These are phyloP conservation scores for Tachysurus vachellii DNA, from an alignment of 2,113 vertebrate genomes.

Conservation along the genomic window DNA sequence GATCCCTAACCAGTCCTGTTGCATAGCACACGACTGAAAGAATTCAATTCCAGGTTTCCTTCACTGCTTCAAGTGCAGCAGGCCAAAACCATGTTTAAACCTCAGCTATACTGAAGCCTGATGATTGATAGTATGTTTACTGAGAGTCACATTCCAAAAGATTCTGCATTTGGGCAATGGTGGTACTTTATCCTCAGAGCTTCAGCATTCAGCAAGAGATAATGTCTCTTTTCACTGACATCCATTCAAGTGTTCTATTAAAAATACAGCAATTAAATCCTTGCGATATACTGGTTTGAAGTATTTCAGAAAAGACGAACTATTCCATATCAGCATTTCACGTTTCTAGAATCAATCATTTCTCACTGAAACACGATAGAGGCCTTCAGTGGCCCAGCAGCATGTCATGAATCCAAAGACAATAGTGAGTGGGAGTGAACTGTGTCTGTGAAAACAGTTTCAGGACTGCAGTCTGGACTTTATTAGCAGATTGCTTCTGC, in stretches of 20 bases:
- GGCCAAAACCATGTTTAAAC: constrained; percentile 35
- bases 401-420: constrained; percentile 41
- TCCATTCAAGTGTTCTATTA: neutral
- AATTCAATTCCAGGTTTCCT: constrained; percentile 36
- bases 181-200: neutral
- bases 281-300: neutral
- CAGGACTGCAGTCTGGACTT: constrained; percentile 49
- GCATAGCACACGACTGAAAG: constrained; percentile 37
- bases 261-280: neutral
- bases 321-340: constrained; percentile 12
- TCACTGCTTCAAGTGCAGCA: neutral
- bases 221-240: neutral
- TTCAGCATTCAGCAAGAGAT: constrained; percentile 9
- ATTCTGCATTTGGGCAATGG: constrained; percentile 15
- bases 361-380: constrained; percentile 27
- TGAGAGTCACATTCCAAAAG: constrained; percentile 10
- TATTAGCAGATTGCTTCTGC: constrained; percentile 50
- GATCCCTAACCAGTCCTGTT: constrained; percentile 46
- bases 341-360: neutral
- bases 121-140: constrained; percentile 36
- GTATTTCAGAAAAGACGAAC: neutral
- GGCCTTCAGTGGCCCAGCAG: constrained; percentile 24
- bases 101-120: constrained; percentile 27
- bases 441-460: constrained; percentile 50
- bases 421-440: constrained; percentile 35